Evolutionary conservation across 2,888 invertebrate genomes (phyloP).

Genomic region (Bembecia ichneumoniformis): DNA sequence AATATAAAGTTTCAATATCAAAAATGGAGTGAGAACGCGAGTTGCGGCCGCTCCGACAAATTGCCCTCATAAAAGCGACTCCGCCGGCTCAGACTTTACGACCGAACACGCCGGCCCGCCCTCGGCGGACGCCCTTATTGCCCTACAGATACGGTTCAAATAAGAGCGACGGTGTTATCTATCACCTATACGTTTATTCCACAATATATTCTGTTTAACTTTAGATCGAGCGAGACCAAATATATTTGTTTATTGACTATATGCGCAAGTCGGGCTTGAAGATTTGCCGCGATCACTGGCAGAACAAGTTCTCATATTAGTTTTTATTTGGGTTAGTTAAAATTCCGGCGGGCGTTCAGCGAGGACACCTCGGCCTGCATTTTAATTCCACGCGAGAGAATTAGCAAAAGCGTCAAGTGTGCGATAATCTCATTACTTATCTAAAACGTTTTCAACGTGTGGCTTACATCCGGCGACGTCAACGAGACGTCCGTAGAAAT

Average conservation of each 20-base stretch:
- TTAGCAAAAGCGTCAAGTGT: background rate
- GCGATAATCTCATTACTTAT: background rate
- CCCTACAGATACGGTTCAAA: background rate
- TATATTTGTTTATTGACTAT: background rate
- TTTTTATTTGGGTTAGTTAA: background rate
- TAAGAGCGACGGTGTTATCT: constrained; percentile 7
- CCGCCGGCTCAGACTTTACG: constrained; percentile 14
- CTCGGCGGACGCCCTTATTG: constrained; percentile 1
- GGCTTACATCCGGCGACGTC: background rate
- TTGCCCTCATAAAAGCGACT: constrained; percentile 23
- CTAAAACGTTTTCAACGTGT: background rate
- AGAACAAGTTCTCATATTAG: background rate
- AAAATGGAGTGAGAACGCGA: constrained; percentile 22
- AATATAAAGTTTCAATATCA: constrained; percentile 31
- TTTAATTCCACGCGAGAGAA: background rate
- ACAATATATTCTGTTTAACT: constrained; percentile 18
- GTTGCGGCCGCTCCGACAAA: constrained; percentile 26
- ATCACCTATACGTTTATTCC: constrained; percentile 18
- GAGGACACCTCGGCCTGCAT: background rate
- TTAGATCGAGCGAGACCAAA: constrained; percentile 14
- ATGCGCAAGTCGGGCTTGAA: background rate
- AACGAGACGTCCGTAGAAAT: no score
- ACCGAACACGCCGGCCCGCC: constrained; percentile 5
- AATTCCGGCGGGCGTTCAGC: background rate
- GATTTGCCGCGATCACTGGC: background rate